Conservation (phyloP, 2,797 vertebrate genomes). For the Harpagifer antarcticus region DNA sequence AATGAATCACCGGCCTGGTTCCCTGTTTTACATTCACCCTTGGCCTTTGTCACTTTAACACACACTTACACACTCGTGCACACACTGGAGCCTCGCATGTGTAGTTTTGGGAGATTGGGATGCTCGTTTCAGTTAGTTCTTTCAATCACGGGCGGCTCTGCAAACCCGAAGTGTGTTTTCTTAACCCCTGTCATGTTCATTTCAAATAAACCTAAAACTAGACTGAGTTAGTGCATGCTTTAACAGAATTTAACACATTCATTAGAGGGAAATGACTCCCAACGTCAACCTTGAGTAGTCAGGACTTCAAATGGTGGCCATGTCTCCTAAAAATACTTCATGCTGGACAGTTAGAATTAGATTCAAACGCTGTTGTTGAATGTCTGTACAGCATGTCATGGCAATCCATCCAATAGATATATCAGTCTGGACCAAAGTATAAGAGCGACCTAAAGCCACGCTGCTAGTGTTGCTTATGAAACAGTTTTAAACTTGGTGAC, state of each 20-base stretch:
- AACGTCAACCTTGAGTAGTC: background rate
- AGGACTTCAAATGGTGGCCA: background rate
- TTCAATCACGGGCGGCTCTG: constrained; percentile 28
- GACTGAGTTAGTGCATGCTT: constrained; percentile 25
- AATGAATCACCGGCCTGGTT: constrained; percentile 67
- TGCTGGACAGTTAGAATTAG: background rate
- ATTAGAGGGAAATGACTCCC: constrained; percentile 15
- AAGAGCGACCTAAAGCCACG: background rate
- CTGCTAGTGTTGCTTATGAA: background rate
- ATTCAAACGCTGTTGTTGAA: background rate
- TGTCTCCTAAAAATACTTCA: background rate
- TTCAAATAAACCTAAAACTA: constrained; percentile 49
- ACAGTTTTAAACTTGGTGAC: background rate
- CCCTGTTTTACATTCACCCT: constrained; percentile 60
- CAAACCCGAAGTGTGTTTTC: constrained; percentile 48
- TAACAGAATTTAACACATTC: constrained; percentile 15
- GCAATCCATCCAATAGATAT: background rate
- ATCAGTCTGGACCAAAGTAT: background rate
- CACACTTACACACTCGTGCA: constrained; percentile 4
- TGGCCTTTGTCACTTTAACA: constrained; percentile 56
- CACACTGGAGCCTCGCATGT: background rate
- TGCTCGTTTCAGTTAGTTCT: constrained; percentile 21
- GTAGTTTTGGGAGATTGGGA: constrained; percentile 11
- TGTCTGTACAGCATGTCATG: background rate
- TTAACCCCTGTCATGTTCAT: constrained; percentile 61